Evolutionary conservation across 2,797 vertebrate genomes (phyloP).

Genomic region (Stomatorhinus walkeri): DNA sequence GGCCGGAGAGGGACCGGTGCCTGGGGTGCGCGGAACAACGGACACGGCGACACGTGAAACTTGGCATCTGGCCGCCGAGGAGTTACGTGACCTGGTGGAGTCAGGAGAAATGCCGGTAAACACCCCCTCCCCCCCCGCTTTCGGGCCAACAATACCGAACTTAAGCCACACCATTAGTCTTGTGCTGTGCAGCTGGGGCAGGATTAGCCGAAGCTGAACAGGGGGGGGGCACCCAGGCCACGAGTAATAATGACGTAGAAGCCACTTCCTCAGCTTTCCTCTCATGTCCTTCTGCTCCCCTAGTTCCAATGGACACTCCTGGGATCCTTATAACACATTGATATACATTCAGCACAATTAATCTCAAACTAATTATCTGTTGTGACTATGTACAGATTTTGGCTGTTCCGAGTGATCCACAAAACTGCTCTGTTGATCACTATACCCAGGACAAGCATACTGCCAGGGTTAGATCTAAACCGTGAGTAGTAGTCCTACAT

Average conservation of each 20-base stretch:
- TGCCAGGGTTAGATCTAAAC: not conserved
- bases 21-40: not conserved
- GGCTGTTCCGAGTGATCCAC: not conserved
- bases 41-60: not conserved
- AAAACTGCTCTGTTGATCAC: not conserved
- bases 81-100: not conserved
- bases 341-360: slow-evolving; percentile 30
- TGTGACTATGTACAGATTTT: not conserved
- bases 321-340: not conserved
- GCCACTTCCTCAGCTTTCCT: not conserved
- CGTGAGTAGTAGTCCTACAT: slow-evolving; percentile 12
- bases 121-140: not conserved
- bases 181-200: not conserved
- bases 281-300: not conserved
- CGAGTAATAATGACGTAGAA: not conserved
- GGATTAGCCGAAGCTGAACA: slow-evolving; percentile 4
- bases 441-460: not conserved
- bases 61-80: not conserved
- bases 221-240: not conserved
- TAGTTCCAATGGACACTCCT: not conserved
- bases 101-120: not conserved
- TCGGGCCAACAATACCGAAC: not conserved
- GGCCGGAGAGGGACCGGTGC: not conserved
- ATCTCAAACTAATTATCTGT: slow-evolving; percentile 25
- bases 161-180: not conserved